phyloP scores from a whole-genome alignment of 1,140 invertebrate species.

The Pinna nobilis region DNA sequence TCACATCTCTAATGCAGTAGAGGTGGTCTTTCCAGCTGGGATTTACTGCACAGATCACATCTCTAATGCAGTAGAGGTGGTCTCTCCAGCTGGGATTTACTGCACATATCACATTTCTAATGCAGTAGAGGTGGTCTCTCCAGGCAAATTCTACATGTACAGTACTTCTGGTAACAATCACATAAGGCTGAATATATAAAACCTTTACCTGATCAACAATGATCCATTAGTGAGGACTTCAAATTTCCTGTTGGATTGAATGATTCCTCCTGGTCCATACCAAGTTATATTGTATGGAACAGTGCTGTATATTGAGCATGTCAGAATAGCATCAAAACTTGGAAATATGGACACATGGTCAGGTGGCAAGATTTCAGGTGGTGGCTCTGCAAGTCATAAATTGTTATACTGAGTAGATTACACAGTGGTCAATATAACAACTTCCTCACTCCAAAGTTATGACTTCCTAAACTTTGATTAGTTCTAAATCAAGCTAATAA shows the following conservation, averaged over 20 bases:
- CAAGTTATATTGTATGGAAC: slow-evolving; percentile 76
- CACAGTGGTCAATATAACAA: too few species aligned
- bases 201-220: slow-evolving; percentile 60
- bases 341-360: slow-evolving; percentile 75
- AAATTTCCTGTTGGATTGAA: slow-evolving; percentile 39
- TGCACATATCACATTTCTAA: too few species aligned
- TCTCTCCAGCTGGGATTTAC: too few species aligned
- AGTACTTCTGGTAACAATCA: not conserved
- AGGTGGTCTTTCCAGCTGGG: too few species aligned
- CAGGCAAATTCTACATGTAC: not conserved
- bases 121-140: too few species aligned
- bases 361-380: slow-evolving; percentile 74
- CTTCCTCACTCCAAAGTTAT: too few species aligned
- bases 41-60: too few species aligned
- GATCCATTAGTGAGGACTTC: slow-evolving; percentile 64
- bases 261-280: slow-evolving; percentile 56
- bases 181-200: not conserved
- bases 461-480: too few species aligned
- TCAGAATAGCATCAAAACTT: slow-evolving; percentile 72
- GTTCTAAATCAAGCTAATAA: too few species aligned
- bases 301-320: slow-evolving; percentile 75
- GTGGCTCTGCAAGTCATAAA: slow-evolving; percentile 73
- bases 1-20: too few species aligned
- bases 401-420: not conserved
- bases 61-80: too few species aligned